Evolutionary conservation across 2,113 vertebrate genomes (phyloP).

Genomic region (Stictonetta naevosa): DNA sequence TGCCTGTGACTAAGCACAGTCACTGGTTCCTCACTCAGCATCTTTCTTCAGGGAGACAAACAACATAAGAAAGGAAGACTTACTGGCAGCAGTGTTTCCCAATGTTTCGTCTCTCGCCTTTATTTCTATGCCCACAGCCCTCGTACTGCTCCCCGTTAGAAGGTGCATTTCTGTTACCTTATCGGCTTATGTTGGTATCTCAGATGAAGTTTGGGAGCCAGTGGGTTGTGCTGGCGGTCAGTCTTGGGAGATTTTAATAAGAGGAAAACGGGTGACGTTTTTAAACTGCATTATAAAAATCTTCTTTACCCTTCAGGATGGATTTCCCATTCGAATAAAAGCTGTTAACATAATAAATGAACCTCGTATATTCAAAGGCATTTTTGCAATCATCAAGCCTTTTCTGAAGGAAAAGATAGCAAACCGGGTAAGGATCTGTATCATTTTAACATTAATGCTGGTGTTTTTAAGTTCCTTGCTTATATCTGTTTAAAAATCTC

Average conservation of each 20-base stretch:
- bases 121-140: neutral
- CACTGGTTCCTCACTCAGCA: too few relatives aligned
- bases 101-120: neutral
- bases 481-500: neutral
- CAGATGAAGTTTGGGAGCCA: neutral
- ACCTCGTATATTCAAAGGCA: conserved; percentile 97
- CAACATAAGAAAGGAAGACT: neutral
- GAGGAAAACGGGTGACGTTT: neutral
- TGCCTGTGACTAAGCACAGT: neutral
- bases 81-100: neutral
- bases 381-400: conserved; percentile 98
- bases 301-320: conserved; percentile 81
- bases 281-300: conserved; percentile 27
- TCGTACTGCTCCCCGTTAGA: neutral
- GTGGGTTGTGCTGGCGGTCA: neutral
- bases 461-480: neutral
- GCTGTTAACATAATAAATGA: conserved; percentile 97
- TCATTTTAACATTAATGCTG: neutral
- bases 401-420: conserved; percentile 99
- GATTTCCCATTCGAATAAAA: conserved; percentile 98
- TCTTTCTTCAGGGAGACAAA: neutral
- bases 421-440: conserved; percentile 86
- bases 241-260: neutral
- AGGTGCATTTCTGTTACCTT: neutral
- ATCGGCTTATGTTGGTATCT: neutral